Conservation (phyloP, 2,113 vertebrate genomes). For the Climacteris rufus region DNA sequence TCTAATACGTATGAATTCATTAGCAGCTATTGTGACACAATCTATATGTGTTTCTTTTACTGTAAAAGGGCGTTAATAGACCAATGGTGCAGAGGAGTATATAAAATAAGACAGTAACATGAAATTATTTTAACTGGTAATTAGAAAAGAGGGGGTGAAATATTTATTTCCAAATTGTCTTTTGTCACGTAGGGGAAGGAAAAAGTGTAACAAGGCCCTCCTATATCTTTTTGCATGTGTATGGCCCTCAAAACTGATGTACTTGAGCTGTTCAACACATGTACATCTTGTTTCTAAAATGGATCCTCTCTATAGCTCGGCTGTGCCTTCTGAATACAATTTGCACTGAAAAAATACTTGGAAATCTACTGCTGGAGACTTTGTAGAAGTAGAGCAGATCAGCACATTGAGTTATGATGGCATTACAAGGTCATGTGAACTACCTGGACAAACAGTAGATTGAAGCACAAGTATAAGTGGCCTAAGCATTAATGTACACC, state of each 20-base stretch:
- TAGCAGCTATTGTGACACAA: neutral
- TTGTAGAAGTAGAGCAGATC: neutral
- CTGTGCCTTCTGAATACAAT: neutral
- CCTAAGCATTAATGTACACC: neutral
- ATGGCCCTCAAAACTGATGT: neutral
- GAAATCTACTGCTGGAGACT: neutral
- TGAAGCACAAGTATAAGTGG: neutral
- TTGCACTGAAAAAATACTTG: slow-evolving; percentile 7
- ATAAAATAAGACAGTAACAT: neutral
- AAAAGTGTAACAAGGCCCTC: neutral
- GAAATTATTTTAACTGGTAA: neutral
- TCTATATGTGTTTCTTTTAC: neutral
- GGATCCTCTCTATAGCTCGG: neutral
- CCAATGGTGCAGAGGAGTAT: neutral
- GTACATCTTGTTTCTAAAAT: neutral
- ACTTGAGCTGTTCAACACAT: neutral
- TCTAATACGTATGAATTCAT: neutral
- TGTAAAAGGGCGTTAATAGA: neutral
- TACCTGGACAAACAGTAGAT: neutral
- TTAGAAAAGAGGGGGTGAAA: neutral
- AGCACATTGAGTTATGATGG: neutral
- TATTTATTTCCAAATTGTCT: neutral
- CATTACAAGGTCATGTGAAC: neutral
- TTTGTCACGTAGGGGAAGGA: neutral
- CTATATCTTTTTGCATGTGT: neutral